Conservation (phyloP, 2,888 invertebrate species). For the Drosophila eohydei region DNA sequence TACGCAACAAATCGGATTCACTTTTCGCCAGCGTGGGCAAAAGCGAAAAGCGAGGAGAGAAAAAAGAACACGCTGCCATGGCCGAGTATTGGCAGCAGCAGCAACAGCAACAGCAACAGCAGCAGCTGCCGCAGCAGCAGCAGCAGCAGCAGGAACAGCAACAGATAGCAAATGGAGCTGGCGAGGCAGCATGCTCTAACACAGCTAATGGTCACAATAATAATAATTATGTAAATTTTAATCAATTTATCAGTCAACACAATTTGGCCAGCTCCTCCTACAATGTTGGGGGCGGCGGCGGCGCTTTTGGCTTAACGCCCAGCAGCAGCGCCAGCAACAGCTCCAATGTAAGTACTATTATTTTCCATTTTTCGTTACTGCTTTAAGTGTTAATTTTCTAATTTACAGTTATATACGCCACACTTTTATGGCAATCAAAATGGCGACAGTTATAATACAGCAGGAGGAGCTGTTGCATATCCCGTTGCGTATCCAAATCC, state of each 20-base stretch:
- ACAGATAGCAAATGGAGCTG: conserved; percentile 32
- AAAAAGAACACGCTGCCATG: conserved; percentile 52
- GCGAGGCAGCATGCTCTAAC: conserved; percentile 19
- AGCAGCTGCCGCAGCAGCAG: conserved; percentile 13
- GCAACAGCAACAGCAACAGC: conserved; percentile 31
- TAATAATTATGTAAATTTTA: conserved; percentile 84
- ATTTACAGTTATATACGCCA: conserved; percentile 37
- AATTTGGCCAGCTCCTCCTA: conserved; percentile 63
- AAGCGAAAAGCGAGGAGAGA: conserved; percentile 50
- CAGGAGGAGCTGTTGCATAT: not conserved
- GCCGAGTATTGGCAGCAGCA: conserved; percentile 67
- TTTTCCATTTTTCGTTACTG: not conserved
- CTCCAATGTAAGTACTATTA: conserved; percentile 15
- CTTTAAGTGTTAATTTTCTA: not conserved
- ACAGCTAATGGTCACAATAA: conserved; percentile 28
- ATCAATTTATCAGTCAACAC: conserved; percentile 84
- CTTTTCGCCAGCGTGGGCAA: conserved; percentile 57
- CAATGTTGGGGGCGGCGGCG: conserved; percentile 47
- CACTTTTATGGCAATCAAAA: conserved; percentile 42
- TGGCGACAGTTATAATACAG: conserved; percentile 33
- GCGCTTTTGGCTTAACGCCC: conserved; percentile 46
- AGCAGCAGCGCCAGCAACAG: conserved; percentile 15
- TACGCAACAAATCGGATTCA: conserved; percentile 43
- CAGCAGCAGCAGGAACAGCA: conserved; percentile 7
- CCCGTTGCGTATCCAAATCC: conserved; percentile 28